Evolutionary conservation across 2,888 invertebrate species (phyloP), one percentile per base, ranked within the genome.

Genomic region (Morpho deidamia): DNA sequence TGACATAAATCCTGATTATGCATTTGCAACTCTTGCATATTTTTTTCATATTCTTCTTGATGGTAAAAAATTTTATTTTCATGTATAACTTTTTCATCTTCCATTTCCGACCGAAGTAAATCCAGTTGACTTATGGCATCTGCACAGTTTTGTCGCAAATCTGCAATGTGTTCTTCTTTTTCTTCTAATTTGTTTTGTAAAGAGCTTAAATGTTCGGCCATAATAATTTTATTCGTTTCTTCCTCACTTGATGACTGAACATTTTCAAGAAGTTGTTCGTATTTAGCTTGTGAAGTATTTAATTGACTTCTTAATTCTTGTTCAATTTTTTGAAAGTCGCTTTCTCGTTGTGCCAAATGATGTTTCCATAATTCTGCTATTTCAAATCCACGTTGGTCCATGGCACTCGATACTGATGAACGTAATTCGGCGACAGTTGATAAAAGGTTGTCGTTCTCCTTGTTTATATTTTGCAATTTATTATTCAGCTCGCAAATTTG

Each of bases 331-430:
- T 87, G 82, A 67, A 93, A 93, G 64, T 93, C 93, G 8, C 77
- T 81, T 81, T 94, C 93, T 41, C 92, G 90, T 63, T 91, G 88
- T n/a, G 91, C 85, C 54, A 94, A 72, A 75, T 94, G 94, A 61
- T 92, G 87, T 68, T 94, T 93, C 94, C 94, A 94, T 67, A 93
- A 86, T 76, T 92, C 92, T 8, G 94, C 93, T 55, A 94, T 91
- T 81, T 94, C 93, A 65, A 88, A 88, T 50, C 94, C 93, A 62
- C 92, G 87, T 72, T 94, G 92, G 68, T 94, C 93, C 33, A 93
- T 90, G 54, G 92, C 87, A 56, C 85, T 81, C 40, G 92, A 79
- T 40, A 90, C 70, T 7, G 88, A 84, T 8, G 83, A 83, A 23
- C 85, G 82, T 52, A 90, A 68, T 63, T 90, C 90, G 11, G 89